Evolutionary conservation across 2,888 invertebrate species (phyloP).

Genomic region (Eupithecia dodoneata): DNA sequence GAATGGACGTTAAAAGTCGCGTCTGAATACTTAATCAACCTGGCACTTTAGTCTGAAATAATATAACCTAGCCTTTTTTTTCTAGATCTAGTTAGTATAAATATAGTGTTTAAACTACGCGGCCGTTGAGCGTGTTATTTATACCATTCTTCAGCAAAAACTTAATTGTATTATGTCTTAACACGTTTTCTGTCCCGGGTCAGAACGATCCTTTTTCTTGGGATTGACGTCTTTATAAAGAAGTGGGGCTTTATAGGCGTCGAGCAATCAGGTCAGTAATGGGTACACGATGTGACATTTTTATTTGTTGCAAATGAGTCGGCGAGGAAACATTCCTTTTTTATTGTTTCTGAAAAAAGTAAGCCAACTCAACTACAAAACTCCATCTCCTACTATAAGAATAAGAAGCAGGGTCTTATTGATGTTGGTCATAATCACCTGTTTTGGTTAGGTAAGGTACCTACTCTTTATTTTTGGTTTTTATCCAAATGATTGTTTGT

Average conservation of each 20-base stretch:
- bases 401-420: background rate
- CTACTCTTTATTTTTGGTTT: background rate
- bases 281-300: conserved; percentile 30
- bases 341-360: conserved; percentile 33
- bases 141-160: conserved; percentile 46
- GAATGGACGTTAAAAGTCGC: conserved; percentile 20
- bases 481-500: background rate
- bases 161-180: conserved; percentile 26
- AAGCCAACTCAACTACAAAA: background rate
- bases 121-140: conserved; percentile 26
- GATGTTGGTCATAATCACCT: background rate
- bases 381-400: background rate
- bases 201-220: background rate
- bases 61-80: conserved; percentile 43
- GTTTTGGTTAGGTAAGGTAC: background rate
- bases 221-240: conserved; percentile 8
- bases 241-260: conserved; percentile 38
- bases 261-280: conserved; percentile 35
- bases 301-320: conserved; percentile 31
- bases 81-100: conserved; percentile 53
- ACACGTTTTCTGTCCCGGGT: conserved; percentile 22
- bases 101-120: conserved; percentile 40
- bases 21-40: background rate
- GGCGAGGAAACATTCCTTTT: background rate
- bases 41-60: conserved; percentile 21